Evolutionary conservation across 1,140 invertebrate genomes (phyloP).

Genomic region (Parapsyche elsis): DNA sequence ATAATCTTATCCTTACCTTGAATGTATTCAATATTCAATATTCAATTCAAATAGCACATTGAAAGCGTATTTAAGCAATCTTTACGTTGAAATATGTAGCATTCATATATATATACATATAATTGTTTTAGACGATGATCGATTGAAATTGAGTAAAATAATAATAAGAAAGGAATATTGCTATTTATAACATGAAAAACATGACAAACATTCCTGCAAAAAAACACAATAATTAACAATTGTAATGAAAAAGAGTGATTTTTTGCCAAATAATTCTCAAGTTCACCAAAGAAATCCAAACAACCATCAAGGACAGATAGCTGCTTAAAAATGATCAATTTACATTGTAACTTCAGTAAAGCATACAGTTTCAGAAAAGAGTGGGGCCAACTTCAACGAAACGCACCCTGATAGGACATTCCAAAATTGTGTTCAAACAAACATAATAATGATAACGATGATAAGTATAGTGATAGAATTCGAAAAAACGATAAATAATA

Average conservation of each 20-base stretch:
- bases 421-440: slow-evolving; percentile 31
- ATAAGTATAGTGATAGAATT: neutral
- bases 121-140: slow-evolving; percentile 24
- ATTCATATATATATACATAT: slow-evolving; percentile 37
- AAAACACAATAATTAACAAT: slow-evolving; percentile 49
- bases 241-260: slow-evolving; percentile 31
- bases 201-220: slow-evolving; percentile 55
- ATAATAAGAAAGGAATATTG: slow-evolving; percentile 30
- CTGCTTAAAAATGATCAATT: slow-evolving; percentile 24
- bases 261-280: slow-evolving; percentile 18
- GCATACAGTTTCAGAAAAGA: slow-evolving; percentile 48
- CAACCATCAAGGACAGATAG: slow-evolving; percentile 27
- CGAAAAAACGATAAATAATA: too few relatives aligned
- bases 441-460: slow-evolving; percentile 29
- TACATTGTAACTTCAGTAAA: slow-evolving; percentile 32
- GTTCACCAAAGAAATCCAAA: slow-evolving; percentile 24
- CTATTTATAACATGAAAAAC: slow-evolving; percentile 49
- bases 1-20: neutral
- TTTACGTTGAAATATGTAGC: neutral
- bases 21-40: neutral
- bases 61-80: neutral
- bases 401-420: slow-evolving; percentile 51
- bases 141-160: slow-evolving; percentile 39
- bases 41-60: neutral
- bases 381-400: slow-evolving; percentile 56